phyloP scores from a whole-genome alignment of 2,797 vertebrate genomes.

The Sebastes trivittatus region DNA sequence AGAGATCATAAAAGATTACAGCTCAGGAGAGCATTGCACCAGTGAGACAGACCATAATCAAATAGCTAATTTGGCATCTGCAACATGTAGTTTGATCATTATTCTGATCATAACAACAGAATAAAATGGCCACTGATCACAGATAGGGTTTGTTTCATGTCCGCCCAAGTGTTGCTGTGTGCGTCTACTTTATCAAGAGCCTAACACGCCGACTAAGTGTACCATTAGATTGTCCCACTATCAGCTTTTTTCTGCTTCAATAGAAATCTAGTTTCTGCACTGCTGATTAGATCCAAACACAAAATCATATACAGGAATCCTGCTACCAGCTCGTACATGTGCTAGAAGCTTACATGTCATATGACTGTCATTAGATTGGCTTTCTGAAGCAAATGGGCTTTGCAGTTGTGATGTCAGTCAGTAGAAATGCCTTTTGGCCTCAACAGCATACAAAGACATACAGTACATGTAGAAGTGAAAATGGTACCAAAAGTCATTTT shows the following conservation, averaged over 20 bases:
- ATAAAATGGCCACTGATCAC: not conserved
- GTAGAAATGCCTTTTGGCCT: conserved; percentile 13
- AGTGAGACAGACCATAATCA: not conserved
- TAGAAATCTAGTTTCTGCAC: conserved; percentile 21
- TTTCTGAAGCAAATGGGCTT: conserved; percentile 26
- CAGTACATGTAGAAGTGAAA: not conserved
- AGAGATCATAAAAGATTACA: not conserved
- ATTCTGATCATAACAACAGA: not conserved
- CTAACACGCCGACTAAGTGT: not conserved
- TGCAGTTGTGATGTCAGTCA: conserved; percentile 25
- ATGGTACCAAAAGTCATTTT: not conserved
- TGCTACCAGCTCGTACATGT: not conserved
- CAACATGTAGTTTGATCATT: not conserved
- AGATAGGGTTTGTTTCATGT: not conserved
- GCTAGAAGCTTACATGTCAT: conserved; percentile 36
- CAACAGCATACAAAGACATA: not conserved
- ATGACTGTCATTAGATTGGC: conserved; percentile 51
- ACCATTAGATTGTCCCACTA: not conserved
- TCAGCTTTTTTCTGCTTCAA: not conserved
- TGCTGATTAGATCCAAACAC: conserved; percentile 30
- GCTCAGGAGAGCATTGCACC: not conserved
- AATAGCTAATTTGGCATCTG: not conserved
- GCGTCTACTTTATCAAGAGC: not conserved
- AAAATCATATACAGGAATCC: conserved; percentile 3
- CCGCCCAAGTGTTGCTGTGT: not conserved